Evolutionary conservation across 2,888 invertebrate genomes (phyloP), one percentile per base, ranked within the genome.

Genomic region (Protula sp.): DNA sequence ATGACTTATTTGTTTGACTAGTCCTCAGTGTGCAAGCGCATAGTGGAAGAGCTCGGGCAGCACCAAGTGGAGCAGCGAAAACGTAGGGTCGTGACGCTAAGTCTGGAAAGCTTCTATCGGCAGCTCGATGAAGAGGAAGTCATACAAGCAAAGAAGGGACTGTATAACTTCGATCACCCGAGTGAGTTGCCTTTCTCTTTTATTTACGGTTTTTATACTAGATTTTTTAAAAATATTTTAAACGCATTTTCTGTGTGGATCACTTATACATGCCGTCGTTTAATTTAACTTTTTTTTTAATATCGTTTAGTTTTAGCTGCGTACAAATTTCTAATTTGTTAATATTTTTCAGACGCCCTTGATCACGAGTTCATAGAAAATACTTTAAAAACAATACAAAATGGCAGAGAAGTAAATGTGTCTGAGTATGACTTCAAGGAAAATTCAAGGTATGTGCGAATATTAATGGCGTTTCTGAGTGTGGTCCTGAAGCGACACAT

Each of bases 101-200:
- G 94, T 64, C 94, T 97, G 79, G 98, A 99, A 77, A 92, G 94
- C 59, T 99, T 99, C 83, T 99, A 99, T 82, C 87, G 92, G 58
- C 89, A 92, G 62, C 84, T 99, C 54, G 88, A 87, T 0, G 83
- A 87, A 0, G 86, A 88, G 0, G 95, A 98, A 77, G 88, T 89
- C 70, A 82, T 87, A 0, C 88, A 89, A 68, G 92, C 93, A 62
- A 87, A 89, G 57, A 75, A 72, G 60, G 98, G 98, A 30, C 88
- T 90, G 72, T 99, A 91, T 79, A 97, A 99, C 84, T 99, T 99
- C 82, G 99, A 99, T 81, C 99, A 99, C 83, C 99, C 99, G 0
- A 84, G 86, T 86, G 67, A 59, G 76, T 59, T 55, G 9, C n/a
- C n/a, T n/a, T n/a, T n/a, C n/a, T n/a, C n/a, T 9, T 53, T 53